Evolutionary conservation across 2,797 vertebrate genomes (phyloP).

Genomic region (Pangasius larnaudii): DNA sequence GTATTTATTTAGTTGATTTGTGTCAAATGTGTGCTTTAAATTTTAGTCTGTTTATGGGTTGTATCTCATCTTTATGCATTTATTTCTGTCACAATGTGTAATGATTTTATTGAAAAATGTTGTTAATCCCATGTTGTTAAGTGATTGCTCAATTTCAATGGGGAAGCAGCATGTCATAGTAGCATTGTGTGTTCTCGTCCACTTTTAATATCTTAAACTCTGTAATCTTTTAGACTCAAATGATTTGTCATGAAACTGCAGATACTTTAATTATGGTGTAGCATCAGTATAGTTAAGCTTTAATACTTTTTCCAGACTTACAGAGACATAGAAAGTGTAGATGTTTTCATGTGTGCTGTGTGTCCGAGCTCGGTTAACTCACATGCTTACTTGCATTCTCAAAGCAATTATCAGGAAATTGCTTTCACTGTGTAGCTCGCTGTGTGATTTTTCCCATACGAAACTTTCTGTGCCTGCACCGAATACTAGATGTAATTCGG

Average conservation of each 20-base stretch:
- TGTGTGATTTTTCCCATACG: neutral
- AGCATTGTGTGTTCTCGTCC: neutral
- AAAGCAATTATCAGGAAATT: neutral
- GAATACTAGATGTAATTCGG: conserved; percentile 33
- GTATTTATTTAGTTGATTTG: neutral
- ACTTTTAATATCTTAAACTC: neutral
- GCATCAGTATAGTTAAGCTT: neutral
- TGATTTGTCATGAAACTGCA: neutral
- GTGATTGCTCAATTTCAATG: neutral
- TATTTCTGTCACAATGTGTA: neutral
- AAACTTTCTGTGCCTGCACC: conserved; percentile 11
- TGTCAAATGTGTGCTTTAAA: neutral
- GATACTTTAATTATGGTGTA: neutral
- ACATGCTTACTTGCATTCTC: neutral
- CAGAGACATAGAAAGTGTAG: neutral
- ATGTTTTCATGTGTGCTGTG: neutral
- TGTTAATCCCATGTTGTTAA: neutral
- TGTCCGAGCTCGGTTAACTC: neutral
- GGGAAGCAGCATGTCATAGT: neutral
- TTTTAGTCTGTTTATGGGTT: neutral
- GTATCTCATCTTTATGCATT: neutral
- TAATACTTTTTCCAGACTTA: neutral
- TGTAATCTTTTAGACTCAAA: neutral
- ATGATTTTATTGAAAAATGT: neutral
- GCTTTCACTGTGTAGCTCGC: neutral